Percentiles rank a stretch among this genome's conserved stretches.
These are phyloP conservation scores for Drosophila vallismaia DNA, from an alignment of 2,888 invertebrate genomes.

Conservation along the genomic window DNA sequence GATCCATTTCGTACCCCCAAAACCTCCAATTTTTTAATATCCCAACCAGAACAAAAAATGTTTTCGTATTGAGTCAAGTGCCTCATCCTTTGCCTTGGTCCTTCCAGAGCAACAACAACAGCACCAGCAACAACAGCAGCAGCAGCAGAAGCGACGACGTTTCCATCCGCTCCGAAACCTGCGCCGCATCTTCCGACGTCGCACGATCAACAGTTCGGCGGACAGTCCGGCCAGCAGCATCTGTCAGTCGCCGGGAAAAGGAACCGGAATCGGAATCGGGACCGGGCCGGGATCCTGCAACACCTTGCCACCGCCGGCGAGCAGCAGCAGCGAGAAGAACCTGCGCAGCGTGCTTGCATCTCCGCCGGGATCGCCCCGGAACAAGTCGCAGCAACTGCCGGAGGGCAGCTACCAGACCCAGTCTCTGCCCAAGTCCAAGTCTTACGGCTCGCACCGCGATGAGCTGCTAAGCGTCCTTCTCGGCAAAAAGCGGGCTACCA, in stretches of 20 bases:
- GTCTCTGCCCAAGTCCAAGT: slow-evolving; percentile 80
- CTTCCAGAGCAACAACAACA: slow-evolving; percentile 82
- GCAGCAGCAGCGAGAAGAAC: slow-evolving; percentile 80
- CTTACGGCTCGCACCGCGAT: slow-evolving; percentile 73
- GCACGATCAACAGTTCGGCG: slow-evolving; percentile 81
- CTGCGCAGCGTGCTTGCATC: slow-evolving; percentile 76
- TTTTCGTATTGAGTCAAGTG: slow-evolving; percentile 18
- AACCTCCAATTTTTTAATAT: neutral
- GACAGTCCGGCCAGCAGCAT: slow-evolving; percentile 44
- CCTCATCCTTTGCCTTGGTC: slow-evolving; percentile 16
- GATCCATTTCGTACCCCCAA: no score
- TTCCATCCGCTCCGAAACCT: slow-evolving; percentile 84
- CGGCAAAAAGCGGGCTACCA: slow-evolving; percentile 64
- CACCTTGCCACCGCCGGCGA: slow-evolving; percentile 58
- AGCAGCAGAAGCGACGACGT: slow-evolving; percentile 83
- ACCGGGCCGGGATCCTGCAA: slow-evolving; percentile 57
- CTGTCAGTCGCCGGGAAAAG: slow-evolving; percentile 37
- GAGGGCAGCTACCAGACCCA: slow-evolving; percentile 76
- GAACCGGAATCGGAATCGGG: slow-evolving; percentile 21
- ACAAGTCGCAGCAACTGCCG: slow-evolving; percentile 72
- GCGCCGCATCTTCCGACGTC: slow-evolving; percentile 83
- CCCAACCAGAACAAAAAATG: slow-evolving; percentile 2
- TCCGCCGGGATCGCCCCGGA: slow-evolving; percentile 79
- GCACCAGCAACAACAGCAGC: slow-evolving; percentile 80
- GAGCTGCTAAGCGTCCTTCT: slow-evolving; percentile 68